These are phyloP conservation scores for Drosophila meridiana DNA, from an alignment of 2,888 invertebrate species.

Conservation along the genomic window DNA sequence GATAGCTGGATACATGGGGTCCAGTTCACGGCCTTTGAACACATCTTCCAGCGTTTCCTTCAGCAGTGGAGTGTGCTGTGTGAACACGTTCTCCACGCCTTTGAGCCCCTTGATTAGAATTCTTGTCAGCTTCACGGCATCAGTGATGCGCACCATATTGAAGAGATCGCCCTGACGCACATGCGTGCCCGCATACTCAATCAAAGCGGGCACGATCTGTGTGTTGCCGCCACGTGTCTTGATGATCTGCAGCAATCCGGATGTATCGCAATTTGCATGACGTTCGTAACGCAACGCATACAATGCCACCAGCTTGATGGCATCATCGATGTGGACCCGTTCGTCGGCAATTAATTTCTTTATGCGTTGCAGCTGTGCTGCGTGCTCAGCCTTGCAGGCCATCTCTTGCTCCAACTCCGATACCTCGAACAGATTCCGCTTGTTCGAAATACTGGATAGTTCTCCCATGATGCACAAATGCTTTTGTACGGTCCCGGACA, in stretches of 20 bases:
- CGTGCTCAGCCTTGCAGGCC: constrained; percentile 94
- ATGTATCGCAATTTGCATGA: constrained; percentile 93
- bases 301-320: constrained; percentile 94
- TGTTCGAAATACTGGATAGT: constrained; percentile 93
- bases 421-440: constrained; percentile 92
- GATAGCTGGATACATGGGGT: constrained; percentile 93
- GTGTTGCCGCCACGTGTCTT: constrained; percentile 90
- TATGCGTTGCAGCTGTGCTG: constrained; percentile 91
- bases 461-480: constrained; percentile 99
- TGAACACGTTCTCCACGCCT: constrained; percentile 99
- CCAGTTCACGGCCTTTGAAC: constrained; percentile 94
- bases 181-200: constrained; percentile 94
- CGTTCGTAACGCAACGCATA: constrained; percentile 97
- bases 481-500: constrained; percentile 98
- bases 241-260: constrained; percentile 90
- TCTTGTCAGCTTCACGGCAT: constrained; percentile 91
- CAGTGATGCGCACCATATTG: constrained; percentile 95
- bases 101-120: constrained; percentile 88
- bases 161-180: constrained; percentile 93
- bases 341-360: constrained; percentile 91
- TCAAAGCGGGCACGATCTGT: constrained; percentile 87
- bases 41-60: constrained; percentile 95
- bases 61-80: constrained; percentile 97
- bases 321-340: constrained; percentile 91
- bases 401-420: constrained; percentile 97